phyloP scores from a whole-genome alignment of 2,113 vertebrate genomes.

The Neogobius melanostomus region DNA sequence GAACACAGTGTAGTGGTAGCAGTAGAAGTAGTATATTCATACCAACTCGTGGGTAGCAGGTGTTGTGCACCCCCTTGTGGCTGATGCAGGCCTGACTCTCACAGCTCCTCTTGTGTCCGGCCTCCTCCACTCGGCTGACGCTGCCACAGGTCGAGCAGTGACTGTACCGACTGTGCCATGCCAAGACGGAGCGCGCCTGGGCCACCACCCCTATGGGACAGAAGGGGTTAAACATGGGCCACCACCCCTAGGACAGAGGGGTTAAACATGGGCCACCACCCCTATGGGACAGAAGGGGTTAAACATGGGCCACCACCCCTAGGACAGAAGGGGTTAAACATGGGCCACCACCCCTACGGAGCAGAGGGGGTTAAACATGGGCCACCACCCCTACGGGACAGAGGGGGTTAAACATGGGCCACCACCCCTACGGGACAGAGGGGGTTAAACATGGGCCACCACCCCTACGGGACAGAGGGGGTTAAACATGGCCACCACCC shows the following conservation, averaged over 20 bases:
- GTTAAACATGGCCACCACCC: no score
- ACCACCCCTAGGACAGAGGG: not conserved
- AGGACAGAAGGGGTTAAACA: no score
- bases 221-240: not conserved
- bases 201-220: constrained; percentile 83
- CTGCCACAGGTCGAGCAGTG: constrained; percentile 92
- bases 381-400: not conserved
- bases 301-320: no score
- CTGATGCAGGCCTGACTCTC: constrained; percentile 82
- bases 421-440: no score
- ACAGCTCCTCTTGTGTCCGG: constrained; percentile 91
- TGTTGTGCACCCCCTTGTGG: constrained; percentile 88
- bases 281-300: no score
- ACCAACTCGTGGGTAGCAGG: constrained; percentile 93
- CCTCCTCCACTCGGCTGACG: constrained; percentile 81
- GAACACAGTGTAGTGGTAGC: not conserved
- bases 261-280: no score
- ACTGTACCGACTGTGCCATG: constrained; percentile 87
- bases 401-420: no score
- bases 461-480: no score
- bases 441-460: no score
- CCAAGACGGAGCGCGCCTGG: constrained; percentile 87
- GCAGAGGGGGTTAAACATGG: not conserved
- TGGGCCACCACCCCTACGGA: no score
- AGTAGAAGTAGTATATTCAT: constrained; percentile 37